A percentile compares a stretch with the other conserved stretches of the same genome.
Evolutionary conservation across 2,113 vertebrate genomes (phyloP).

Genomic region (Natator depressus): DNA sequence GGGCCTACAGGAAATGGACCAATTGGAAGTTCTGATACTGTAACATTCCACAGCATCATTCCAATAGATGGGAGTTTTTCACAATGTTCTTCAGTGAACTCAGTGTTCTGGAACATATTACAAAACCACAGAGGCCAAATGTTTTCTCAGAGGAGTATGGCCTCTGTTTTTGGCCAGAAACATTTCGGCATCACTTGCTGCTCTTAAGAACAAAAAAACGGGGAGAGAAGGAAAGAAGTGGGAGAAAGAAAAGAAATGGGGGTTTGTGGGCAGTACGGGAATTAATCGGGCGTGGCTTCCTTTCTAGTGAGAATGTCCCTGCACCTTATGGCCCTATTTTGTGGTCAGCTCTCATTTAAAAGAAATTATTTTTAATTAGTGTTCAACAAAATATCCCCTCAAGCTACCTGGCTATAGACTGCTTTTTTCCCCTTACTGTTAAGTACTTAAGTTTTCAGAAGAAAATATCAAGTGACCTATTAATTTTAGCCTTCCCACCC

Average conservation of each 20-base stretch:
- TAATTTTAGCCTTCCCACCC: slow-evolving; percentile 75
- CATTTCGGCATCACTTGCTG: slow-evolving; percentile 81
- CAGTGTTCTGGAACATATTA: slow-evolving; percentile 87
- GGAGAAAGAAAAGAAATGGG: slow-evolving; percentile 25
- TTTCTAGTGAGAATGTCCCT: slow-evolving; percentile 80
- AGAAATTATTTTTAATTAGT: slow-evolving; percentile 90
- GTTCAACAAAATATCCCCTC: slow-evolving; percentile 84
- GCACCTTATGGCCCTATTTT: slow-evolving; percentile 83
- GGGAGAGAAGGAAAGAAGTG: slow-evolving; percentile 16
- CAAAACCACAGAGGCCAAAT: slow-evolving; percentile 88
- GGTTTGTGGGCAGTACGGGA: slow-evolving; percentile 72
- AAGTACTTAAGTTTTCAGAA: slow-evolving; percentile 82
- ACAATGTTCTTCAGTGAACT: slow-evolving; percentile 83
- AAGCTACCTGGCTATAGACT: slow-evolving; percentile 83
- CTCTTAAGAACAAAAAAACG: slow-evolving; percentile 78
- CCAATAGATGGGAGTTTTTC: slow-evolving; percentile 82
- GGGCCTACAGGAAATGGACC: slow-evolving; percentile 82
- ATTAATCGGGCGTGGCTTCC: slow-evolving; percentile 76
- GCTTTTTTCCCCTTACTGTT: slow-evolving; percentile 73
- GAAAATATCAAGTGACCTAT: slow-evolving; percentile 78
- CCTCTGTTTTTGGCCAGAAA: slow-evolving; percentile 85
- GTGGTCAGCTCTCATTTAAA: slow-evolving; percentile 88
- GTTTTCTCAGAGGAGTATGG: slow-evolving; percentile 86
- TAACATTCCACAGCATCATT: slow-evolving; percentile 82
- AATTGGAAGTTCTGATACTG: slow-evolving; percentile 83